phyloP scores from a whole-genome alignment of 92 coral and sea anemone species.

The Pocillopora grandis region DNA sequence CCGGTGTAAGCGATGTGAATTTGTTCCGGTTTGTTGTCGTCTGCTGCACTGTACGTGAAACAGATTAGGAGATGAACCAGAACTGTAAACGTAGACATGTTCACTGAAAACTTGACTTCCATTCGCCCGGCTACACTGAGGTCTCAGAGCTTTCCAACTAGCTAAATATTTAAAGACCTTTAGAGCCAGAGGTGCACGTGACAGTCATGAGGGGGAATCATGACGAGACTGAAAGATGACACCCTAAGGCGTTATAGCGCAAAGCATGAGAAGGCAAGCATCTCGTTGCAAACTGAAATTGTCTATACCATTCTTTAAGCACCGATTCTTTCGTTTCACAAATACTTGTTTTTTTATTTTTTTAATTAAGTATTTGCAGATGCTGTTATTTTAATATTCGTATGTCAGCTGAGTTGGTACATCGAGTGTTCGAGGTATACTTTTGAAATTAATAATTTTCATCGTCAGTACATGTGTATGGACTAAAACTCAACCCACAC shows the following conservation, averaged over 20 bases:
- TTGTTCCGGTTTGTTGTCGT: slow-evolving; percentile 69
- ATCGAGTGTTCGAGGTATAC: too few species aligned
- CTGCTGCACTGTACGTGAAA: slow-evolving; percentile 9
- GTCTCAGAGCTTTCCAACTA: too few species aligned
- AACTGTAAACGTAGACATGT: background rate
- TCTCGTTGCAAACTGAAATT: too few species aligned
- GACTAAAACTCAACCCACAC: too few species aligned
- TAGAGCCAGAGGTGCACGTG: background rate
- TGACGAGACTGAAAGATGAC: slow-evolving; percentile 14
- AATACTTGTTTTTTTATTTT: background rate
- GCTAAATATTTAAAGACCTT: background rate
- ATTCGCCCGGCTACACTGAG: background rate
- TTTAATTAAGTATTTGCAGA: too few species aligned
- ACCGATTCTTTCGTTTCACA: background rate
- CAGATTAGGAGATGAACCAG: slow-evolving; percentile 8
- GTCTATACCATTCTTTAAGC: background rate
- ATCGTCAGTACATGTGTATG: too few species aligned
- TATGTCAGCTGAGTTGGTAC: too few species aligned
- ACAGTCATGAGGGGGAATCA: slow-evolving; percentile 4
- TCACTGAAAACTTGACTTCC: background rate
- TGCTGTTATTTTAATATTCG: too few species aligned
- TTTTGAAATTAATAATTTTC: too few species aligned
- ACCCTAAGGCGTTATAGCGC: background rate
- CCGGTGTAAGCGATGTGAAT: slow-evolving; percentile 84
- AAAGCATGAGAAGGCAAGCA: too few species aligned